Conservation (phyloP, 1,140 invertebrate species). For the Cephus cinctus region DNA sequence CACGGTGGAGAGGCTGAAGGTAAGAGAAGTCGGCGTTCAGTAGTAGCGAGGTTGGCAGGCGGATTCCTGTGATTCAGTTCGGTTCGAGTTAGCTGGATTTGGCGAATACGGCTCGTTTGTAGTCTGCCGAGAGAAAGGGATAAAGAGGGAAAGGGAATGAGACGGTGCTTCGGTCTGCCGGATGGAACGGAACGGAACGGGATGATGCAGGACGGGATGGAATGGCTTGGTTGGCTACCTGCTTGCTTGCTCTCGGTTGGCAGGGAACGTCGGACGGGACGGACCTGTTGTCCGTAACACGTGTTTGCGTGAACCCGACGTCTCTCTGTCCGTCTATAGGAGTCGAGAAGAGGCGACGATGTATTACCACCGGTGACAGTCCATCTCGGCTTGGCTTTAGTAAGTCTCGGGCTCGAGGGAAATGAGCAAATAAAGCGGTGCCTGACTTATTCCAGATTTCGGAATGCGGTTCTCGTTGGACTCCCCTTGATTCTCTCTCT, state of each 20-base stretch:
- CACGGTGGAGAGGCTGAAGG: too few species aligned
- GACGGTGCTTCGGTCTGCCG: too few species aligned
- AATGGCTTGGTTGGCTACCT: conserved; percentile 15
- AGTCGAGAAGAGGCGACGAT: conserved; percentile 44
- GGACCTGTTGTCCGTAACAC: conserved; percentile 49
- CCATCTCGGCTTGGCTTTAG: conserved; percentile 37
- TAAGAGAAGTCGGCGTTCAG: too few species aligned
- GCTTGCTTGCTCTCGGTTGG: neutral
- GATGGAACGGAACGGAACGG: conserved; percentile 24
- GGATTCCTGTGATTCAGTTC: conserved; percentile 48
- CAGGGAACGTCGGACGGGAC: conserved; percentile 17
- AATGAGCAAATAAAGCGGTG: conserved; percentile 48
- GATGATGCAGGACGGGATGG: too few species aligned
- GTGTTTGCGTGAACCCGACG: conserved; percentile 51
- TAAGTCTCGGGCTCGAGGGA: conserved; percentile 28
- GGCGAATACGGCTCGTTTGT: conserved; percentile 48
- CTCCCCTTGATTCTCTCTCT: neutral
- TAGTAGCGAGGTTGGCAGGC: conserved; percentile 15
- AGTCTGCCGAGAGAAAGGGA: conserved; percentile 27
- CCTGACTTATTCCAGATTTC: conserved; percentile 42
- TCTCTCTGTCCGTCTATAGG: conserved; percentile 33
- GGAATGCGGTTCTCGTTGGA: conserved; percentile 35
- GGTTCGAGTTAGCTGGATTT: conserved; percentile 49
- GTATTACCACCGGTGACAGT: conserved; percentile 54
- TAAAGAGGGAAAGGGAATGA: neutral